Base-by-base conservation (phyloP, 2,797 vertebrate genomes). In the Neosalanx taihuensis region DNA sequence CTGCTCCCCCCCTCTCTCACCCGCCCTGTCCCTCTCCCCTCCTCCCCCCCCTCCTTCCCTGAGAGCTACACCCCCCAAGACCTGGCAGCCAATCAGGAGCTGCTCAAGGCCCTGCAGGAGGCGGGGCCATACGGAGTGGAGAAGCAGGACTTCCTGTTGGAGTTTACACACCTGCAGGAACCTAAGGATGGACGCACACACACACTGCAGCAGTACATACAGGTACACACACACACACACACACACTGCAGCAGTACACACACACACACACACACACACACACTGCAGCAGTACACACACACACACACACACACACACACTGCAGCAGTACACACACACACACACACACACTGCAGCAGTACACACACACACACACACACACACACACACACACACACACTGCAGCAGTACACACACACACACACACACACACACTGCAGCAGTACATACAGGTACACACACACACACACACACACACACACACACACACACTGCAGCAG, bases 171-270 rank as follows among this genome's bases (percentile, higher is more conserved):
- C 75, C 92, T 95, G 56, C 87, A 90, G 30, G 80, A 86, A 76
- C 72, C 57, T 0, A 84, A 72, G 2, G 68, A 71, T 0, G 91
- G 86, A 13, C 78, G 91, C 66, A 92, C 84, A 64, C 88, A 86
- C 76, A 88, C 79, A 6, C 80, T 98, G 73, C 75, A 88, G 66
- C 93, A 94, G 76, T 98, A 97, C 35, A 26, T 97, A 73, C 49
- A 81, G 90, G 89, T 91, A 30, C 20, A 31, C 13, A 61, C 58
- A 46, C 15, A 30, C 57, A 61, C 23, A n/a, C 6, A 18, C 37
- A n/a, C 37, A 70, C 23, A 1, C 41, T n/a, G 61, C 10, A 41
- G 58, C 37, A 12, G 37, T 37, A 41, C 56, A 69, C 2, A n/a
- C 49, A 56, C 1, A 6, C 7, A 37, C 35, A 37, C 35, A n/a